Percentiles rank a stretch among this genome's conserved stretches.
phyloP scores from a whole-genome alignment of 2,797 vertebrate genomes.

The Acipenser ruthenus region DNA sequence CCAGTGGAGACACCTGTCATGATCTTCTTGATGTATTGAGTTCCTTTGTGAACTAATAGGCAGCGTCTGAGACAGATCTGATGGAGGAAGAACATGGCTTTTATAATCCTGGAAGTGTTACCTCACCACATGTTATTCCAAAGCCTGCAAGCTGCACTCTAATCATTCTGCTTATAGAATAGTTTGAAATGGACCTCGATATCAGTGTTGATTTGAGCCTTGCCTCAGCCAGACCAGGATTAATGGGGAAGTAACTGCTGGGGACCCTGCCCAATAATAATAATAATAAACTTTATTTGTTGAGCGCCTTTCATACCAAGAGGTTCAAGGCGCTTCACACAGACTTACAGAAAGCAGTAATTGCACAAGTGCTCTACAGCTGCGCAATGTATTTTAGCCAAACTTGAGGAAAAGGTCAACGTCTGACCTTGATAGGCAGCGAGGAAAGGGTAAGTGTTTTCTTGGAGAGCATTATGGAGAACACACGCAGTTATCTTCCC shows the following conservation, averaged over 20 bases:
- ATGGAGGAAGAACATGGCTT: constrained; percentile 34
- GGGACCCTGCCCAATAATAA: constrained; percentile 26
- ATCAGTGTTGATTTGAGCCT: constrained; percentile 42
- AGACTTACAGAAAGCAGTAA: too few relatives aligned
- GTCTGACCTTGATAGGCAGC: constrained; percentile 7
- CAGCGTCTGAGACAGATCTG: constrained; percentile 30
- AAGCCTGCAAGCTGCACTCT: constrained; percentile 24
- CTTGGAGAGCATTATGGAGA: too few relatives aligned
- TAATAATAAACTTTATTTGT: too few relatives aligned
- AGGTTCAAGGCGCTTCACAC: too few relatives aligned
- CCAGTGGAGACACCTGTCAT: constrained; percentile 31
- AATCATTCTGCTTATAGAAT: constrained; percentile 30
- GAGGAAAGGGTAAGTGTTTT: too few relatives aligned
- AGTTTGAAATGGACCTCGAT: constrained; percentile 29
- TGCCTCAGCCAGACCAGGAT: constrained; percentile 22
- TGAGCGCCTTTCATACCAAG: too few relatives aligned
- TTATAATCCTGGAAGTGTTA: constrained; percentile 22
- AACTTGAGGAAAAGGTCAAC: background rate
- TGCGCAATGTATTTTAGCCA: too few relatives aligned
- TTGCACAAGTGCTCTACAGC: too few relatives aligned
- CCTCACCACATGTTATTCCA: constrained; percentile 30
- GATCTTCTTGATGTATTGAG: constrained; percentile 30
- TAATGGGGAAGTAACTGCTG: constrained; percentile 42
- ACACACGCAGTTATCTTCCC: too few relatives aligned
- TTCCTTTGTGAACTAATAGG: constrained; percentile 20